These are phyloP conservation scores for Helicolenus hilgendorfi DNA, from an alignment of 2,797 vertebrate genomes.

Conservation along the genomic window DNA sequence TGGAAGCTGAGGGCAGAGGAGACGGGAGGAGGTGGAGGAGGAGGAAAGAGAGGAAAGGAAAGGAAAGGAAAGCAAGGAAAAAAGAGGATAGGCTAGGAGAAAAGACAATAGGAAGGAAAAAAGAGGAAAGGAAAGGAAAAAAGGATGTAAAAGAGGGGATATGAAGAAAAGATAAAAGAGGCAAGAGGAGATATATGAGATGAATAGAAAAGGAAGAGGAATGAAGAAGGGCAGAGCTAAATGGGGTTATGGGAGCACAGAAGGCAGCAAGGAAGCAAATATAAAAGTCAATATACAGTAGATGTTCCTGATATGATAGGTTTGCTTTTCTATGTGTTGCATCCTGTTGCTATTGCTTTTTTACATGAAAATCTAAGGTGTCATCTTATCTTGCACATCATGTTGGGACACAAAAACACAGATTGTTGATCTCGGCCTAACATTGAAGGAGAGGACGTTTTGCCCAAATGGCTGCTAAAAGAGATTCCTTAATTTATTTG, in stretches of 20 bases:
- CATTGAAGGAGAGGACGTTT: neutral
- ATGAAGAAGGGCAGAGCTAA: neutral
- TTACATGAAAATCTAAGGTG: neutral
- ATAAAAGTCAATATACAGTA: neutral
- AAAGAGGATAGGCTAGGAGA: neutral
- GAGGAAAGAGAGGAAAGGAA: neutral
- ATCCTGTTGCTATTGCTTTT: neutral
- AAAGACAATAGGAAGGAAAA: neutral
- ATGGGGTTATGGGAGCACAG: neutral
- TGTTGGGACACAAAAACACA: neutral
- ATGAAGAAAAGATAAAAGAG: neutral
- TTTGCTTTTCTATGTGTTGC: neutral
- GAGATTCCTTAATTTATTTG: neutral
- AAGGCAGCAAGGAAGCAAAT: neutral
- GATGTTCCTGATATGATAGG: neutral
- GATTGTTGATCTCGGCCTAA: too few species aligned
- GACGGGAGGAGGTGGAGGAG: neutral
- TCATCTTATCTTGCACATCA: neutral
- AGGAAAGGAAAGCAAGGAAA: neutral
- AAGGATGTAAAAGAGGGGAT: neutral
- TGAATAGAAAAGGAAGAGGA: neutral
- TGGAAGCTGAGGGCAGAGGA: conserved; percentile 42
- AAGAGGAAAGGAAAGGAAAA: neutral
- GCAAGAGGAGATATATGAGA: neutral
- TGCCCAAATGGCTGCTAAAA: neutral